Evolutionary conservation across 2,113 vertebrate species (phyloP), one percentile per base, ranked within the genome.

Genomic region (Paramisgurnus dabryanus): DNA sequence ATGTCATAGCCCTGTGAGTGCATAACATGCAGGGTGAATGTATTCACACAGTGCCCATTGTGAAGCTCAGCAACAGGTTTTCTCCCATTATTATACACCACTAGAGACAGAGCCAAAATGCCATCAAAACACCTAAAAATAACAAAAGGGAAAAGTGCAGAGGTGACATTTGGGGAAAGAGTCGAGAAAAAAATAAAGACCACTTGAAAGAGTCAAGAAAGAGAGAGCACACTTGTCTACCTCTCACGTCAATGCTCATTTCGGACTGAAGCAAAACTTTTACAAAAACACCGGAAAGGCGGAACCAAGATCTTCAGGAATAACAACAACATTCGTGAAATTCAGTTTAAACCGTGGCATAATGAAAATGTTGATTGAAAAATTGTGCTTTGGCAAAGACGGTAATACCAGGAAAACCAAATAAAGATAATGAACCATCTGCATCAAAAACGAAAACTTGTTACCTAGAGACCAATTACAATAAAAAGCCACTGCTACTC

Each of bases 391-490:
- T 47, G 12, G 55, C 18, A 41, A 67, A 49, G 0, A 49, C 9
- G 8, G 55, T 58, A 70, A 60, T 47, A 61, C 41, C 5, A 41
- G 41, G 67, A 53, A 70, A 61, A 34, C 43, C n/a, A 69, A 9
- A 64, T 22, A 71, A 41, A 65, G 61, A 49, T 63, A 63, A 79
- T 65, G 64, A 55, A 71, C 43, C 67, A 64, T 71, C 27, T 79
- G 78, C 78, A 71, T 63, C 67, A 79, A 49, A 41, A 80, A 53
- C 60, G 41, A 43, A 64, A 71, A 40, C 60, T 65, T 18, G 47
- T 64, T 39, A 65, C 34, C 78, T 45, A 72, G 77, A 70, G 77
- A 70, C 77, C 65, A 69, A 79, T 79, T 79, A 79, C 53, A 70
- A 74, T 5, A 9, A 60, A 43, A 60, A 61, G 55, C 71, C 11